Base-by-base conservation (phyloP, 2,888 invertebrate species). In the Hedychridium roseum region DNA sequence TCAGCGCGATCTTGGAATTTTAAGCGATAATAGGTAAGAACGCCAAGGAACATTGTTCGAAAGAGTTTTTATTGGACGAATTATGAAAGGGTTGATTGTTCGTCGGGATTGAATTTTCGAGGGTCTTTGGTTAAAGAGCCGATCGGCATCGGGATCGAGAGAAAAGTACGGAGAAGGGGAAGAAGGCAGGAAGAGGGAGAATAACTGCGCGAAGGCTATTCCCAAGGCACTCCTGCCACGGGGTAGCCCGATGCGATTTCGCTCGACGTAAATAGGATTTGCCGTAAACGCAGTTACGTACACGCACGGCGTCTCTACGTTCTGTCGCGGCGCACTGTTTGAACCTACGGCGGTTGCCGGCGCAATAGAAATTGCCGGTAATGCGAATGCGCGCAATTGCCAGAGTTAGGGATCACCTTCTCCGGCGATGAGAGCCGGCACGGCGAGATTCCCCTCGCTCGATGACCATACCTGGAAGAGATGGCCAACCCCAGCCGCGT, bases 261-360 rank as follows among this genome's bases (percentile, higher is more conserved):
- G 43, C 52, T 50, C 52, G 44, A 37, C 51, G 60, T 59, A 65
- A 70, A 70, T 67, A 61, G 62, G 63, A 68, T 66, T 62, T 53
- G 49, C 45, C 48, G 60, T 60, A 64, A 68, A 69, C 58, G 66
- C 59, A 61, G 61, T 62, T 65, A 58, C 55, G 47, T 43, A 34
- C 37, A 31, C 35, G 37, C n/a, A 12, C 20, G 26, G 20, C 14
- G 31, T 15, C 21, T 34, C 47, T 50, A 54, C 50, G 54, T 53
- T 57, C 42, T 57, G 53, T 53, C 43, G 53, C 40, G 52, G 44
- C n/a, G n/a, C 56, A 39, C 48, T 49, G 55, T 66, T 64, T 58
- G 47, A 53, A 53, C 42, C 21, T 23, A 27, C 30, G 23, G 18
- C n/a, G 14, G 43, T 9, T 12, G 30, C 18, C 31, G 42, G 51